Conservation (phyloP, 2,113 vertebrate species). For the Calidris pugnax region DNA sequence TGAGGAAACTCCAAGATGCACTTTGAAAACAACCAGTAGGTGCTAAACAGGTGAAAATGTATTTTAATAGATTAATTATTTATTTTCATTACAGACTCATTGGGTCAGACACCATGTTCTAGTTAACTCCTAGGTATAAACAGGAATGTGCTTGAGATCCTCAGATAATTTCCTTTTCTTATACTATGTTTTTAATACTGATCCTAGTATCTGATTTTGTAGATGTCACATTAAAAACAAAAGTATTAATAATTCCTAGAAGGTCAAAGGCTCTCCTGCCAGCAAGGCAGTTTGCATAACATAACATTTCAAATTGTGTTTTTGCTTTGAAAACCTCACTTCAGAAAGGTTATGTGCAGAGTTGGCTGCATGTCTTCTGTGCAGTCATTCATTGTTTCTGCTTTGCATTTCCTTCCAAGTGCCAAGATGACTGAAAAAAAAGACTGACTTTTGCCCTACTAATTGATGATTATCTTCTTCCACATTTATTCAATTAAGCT, state of each 20-base stretch:
- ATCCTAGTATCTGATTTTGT: neutral
- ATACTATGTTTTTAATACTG: neutral
- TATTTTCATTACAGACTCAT: neutral
- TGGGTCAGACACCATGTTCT: neutral
- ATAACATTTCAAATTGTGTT: neutral
- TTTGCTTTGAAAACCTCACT: neutral
- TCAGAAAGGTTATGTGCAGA: neutral
- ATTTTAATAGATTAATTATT: neutral
- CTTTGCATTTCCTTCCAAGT: slow-evolving; percentile 34
- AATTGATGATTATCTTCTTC: slow-evolving; percentile 10
- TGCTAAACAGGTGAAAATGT: neutral
- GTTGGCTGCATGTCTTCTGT: neutral
- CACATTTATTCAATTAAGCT: slow-evolving; percentile 25
- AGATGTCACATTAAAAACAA: neutral
- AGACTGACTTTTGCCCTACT: neutral
- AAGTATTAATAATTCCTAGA: neutral
- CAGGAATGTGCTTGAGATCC: neutral
- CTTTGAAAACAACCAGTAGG: neutral
- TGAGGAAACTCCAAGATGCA: neutral
- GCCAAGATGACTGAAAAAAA: slow-evolving; percentile 58
- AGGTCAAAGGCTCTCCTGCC: neutral
- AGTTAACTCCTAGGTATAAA: neutral
- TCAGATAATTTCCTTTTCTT: neutral
- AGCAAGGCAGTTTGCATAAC: neutral
- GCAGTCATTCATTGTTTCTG: neutral